A percentile compares a stretch with the other conserved stretches of the same genome.
phyloP scores from a whole-genome alignment of 2,888 invertebrate genomes.

The Prosopocoilus inquinatus region DNA sequence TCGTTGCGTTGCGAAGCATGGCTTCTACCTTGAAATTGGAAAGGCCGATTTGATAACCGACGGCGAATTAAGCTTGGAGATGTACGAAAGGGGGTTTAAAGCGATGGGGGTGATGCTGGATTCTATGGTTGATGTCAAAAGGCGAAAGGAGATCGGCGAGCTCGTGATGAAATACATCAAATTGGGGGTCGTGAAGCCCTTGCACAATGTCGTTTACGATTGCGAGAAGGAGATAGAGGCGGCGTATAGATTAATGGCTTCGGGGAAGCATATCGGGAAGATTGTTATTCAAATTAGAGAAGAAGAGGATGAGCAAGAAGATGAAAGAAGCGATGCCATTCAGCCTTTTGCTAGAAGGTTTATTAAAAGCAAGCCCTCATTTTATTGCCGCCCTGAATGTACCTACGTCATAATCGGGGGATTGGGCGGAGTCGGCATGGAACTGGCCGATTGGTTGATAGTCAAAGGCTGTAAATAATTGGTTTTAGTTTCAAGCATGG shows the following conservation, averaged over 20 bases:
- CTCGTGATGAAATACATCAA: slow-evolving; percentile 21
- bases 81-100: slow-evolving; percentile 69
- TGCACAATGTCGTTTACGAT: slow-evolving; percentile 63
- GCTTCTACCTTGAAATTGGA: slow-evolving; percentile 82
- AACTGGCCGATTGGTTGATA: slow-evolving; percentile 83
- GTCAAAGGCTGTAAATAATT: slow-evolving; percentile 76
- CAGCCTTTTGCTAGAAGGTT: neutral
- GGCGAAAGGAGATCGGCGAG: slow-evolving; percentile 38
- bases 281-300: slow-evolving; percentile 49
- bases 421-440: slow-evolving; percentile 89
- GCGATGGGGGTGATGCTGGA: slow-evolving; percentile 80
- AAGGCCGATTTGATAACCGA: slow-evolving; percentile 77
- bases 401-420: slow-evolving; percentile 66
- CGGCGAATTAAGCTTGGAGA: slow-evolving; percentile 61
- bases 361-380: slow-evolving; percentile 28
- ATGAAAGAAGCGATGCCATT: neutral
- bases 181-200: slow-evolving; percentile 69
- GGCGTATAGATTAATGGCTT: slow-evolving; percentile 66
- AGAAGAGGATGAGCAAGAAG: too few species aligned
- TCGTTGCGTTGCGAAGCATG: slow-evolving; percentile 59
- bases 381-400: slow-evolving; percentile 8
- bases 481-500: slow-evolving; percentile 81
- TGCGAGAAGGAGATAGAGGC: slow-evolving; percentile 66
- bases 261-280: slow-evolving; percentile 82
- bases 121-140: slow-evolving; percentile 55